Percentiles rank a stretch among this genome's conserved stretches.
Conservation (phyloP, 2,797 vertebrate genomes). For the Phylloscopus collybita region DNA sequence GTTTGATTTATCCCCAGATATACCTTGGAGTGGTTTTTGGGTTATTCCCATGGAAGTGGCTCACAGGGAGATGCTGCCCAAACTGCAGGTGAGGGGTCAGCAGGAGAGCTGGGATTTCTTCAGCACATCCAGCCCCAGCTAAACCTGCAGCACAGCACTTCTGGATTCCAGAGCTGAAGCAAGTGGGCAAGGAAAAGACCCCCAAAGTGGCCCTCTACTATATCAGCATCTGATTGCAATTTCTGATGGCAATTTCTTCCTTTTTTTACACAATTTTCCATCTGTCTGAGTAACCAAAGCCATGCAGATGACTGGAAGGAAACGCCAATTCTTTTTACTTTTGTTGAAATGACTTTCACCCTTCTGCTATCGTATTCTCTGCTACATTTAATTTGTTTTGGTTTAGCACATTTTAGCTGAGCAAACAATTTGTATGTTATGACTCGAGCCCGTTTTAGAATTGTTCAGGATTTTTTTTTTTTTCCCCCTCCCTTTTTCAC, state of each 20-base stretch:
- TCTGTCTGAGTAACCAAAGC: conserved; percentile 16
- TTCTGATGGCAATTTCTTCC: conserved; percentile 17
- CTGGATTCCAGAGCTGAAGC: conserved; percentile 1
- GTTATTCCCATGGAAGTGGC: background rate
- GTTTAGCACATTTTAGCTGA: conserved; percentile 66
- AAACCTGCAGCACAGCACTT: background rate
- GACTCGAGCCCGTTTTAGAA: conserved; percentile 20
- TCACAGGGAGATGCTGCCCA: background rate
- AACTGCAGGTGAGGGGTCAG: background rate
- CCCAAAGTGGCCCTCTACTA: background rate
- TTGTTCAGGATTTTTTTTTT: background rate
- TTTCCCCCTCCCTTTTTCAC: background rate
- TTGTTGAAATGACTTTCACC: conserved; percentile 59
- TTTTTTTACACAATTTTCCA: background rate
- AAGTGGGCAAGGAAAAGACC: background rate
- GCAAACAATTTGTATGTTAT: conserved; percentile 57
- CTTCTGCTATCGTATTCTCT: conserved; percentile 38
- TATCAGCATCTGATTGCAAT: background rate
- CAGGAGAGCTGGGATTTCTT: background rate
- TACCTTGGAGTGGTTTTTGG: background rate
- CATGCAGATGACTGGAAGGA: background rate
- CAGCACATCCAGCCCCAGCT: background rate
- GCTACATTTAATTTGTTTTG: conserved; percentile 66
- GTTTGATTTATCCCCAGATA: background rate
- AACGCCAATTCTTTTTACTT: background rate